Conservation (phyloP, 2,888 invertebrate species). For the Oligia latruncula region DNA sequence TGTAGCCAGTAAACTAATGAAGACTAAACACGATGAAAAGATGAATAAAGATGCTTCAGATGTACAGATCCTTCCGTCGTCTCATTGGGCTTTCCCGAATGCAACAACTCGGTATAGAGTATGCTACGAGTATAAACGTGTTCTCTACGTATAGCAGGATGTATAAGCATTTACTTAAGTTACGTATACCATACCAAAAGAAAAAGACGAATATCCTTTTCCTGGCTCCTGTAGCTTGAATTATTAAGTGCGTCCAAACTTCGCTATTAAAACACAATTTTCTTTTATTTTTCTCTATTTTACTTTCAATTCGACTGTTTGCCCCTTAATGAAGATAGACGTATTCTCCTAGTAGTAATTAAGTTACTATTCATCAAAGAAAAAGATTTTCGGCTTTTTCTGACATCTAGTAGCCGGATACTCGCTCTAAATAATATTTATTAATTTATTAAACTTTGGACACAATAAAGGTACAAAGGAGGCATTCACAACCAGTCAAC, state of each 20-base stretch:
- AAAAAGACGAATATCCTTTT: not conserved
- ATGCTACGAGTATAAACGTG: not conserved
- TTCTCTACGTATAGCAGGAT: not conserved
- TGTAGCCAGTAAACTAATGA: not conserved
- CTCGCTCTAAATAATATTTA: not conserved
- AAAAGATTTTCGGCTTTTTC: not conserved
- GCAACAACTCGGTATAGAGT: not conserved
- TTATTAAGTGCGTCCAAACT: not conserved
- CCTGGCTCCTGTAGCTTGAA: too few species aligned
- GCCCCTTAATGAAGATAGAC: not conserved
- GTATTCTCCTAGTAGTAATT: not conserved
- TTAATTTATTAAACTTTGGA: not conserved
- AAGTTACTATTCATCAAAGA: not conserved
- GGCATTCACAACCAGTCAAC: not conserved
- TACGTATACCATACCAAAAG: not conserved
- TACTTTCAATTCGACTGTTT: not conserved
- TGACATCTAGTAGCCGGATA: constrained; percentile 21
- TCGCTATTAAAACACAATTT: constrained; percentile 5
- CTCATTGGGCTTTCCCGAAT: not conserved
- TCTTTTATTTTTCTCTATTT: not conserved
- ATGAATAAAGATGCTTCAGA: not conserved
- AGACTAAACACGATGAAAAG: not conserved
- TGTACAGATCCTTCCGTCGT: not conserved
- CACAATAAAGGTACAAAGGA: not conserved
- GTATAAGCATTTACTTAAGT: not conserved